phyloP scores from a whole-genome alignment of 2,113 vertebrate species.

The Pangasianodon gigas region DNA sequence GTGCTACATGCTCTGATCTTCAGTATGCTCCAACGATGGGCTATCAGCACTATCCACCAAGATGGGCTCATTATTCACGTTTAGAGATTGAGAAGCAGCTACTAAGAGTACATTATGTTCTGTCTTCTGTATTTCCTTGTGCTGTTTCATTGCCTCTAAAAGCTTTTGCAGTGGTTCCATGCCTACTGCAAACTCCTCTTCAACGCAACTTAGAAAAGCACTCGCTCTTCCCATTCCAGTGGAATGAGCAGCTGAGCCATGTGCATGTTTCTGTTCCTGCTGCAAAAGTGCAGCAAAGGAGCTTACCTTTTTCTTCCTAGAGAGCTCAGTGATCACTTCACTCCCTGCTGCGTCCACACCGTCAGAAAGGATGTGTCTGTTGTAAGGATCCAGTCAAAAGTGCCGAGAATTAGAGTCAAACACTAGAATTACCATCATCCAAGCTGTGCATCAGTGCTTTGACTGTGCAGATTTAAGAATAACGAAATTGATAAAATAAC shows the following conservation, averaged over 20 bases:
- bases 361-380: not conserved
- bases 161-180: not conserved
- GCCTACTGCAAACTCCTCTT: not conserved
- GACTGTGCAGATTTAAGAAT: not conserved
- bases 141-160: not conserved
- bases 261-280: not conserved
- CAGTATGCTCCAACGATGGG: not conserved
- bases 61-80: not conserved
- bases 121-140: not conserved
- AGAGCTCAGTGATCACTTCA: not conserved
- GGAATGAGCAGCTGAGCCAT: not conserved
- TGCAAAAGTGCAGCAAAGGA: not conserved
- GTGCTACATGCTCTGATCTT: not conserved
- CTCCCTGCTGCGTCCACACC: not conserved
- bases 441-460: not conserved
- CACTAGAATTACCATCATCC: not conserved
- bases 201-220: not conserved
- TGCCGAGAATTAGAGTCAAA: not conserved
- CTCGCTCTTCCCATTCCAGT: not conserved
- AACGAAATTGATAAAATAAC: not conserved
- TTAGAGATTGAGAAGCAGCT: not conserved
- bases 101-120: not conserved
- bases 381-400: not conserved
- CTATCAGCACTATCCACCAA: not conserved
- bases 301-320: not conserved